These are phyloP conservation scores for Ips nitidus DNA, from an alignment of 1,140 invertebrate species.

Conservation along the genomic window DNA sequence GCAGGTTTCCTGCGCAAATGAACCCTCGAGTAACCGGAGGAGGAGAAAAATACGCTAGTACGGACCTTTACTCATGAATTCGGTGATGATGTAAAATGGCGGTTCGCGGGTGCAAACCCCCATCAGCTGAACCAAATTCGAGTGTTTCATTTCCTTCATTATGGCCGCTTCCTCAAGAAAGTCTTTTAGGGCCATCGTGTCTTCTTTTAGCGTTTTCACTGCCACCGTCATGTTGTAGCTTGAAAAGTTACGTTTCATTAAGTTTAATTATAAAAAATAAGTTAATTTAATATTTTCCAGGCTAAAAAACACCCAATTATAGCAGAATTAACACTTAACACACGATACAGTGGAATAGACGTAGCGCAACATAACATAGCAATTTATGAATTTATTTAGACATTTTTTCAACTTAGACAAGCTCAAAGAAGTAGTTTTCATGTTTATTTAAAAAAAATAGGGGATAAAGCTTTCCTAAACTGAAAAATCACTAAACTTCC, in stretches of 20 bases:
- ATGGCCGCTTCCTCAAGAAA: slow-evolving; percentile 98
- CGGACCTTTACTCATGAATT: slow-evolving; percentile 95
- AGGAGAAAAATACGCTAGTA: too few relatives aligned
- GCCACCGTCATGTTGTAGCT: slow-evolving; percentile 64
- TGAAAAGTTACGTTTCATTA: slow-evolving; percentile 12
- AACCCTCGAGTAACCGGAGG: neutral
- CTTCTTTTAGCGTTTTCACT: slow-evolving; percentile 99
- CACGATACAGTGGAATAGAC: too few relatives aligned
- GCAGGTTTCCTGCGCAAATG: slow-evolving; percentile 65
- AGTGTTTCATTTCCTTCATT: slow-evolving; percentile 99
- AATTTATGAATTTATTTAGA: too few relatives aligned
- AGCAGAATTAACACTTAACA: too few relatives aligned
- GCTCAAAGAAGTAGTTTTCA: neutral
- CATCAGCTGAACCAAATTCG: slow-evolving; percentile 95
- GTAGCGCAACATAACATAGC: too few relatives aligned
- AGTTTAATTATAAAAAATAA: neutral
- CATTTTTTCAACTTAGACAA: too few relatives aligned
- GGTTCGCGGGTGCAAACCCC: slow-evolving; percentile 97
- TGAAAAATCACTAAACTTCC: too few relatives aligned
- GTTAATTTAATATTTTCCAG: neutral
- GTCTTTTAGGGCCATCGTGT: slow-evolving; percentile 99
- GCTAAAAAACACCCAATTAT: too few relatives aligned
- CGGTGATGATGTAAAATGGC: slow-evolving; percentile 99
- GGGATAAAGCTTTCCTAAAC: too few relatives aligned
- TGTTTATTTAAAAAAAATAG: neutral